Percentiles rank a stretch among this genome's conserved stretches.
Conservation (phyloP, 2,113 vertebrate genomes). For the Naja naja region DNA sequence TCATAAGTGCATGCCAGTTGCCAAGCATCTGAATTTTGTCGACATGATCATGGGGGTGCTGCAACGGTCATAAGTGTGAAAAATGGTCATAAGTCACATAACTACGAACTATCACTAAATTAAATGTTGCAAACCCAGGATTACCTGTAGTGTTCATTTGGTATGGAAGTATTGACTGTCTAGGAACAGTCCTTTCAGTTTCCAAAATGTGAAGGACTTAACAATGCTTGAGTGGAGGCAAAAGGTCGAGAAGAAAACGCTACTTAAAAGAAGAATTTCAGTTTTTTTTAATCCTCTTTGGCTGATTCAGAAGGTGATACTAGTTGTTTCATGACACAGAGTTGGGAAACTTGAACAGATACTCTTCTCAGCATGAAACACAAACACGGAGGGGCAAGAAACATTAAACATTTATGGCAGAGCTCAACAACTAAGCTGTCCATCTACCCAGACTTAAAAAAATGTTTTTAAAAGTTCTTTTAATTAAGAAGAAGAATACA, state of each 20-base stretch:
- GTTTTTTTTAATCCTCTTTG: slow-evolving; percentile 1
- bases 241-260: neutral
- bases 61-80: neutral
- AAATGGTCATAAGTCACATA: too few relatives aligned
- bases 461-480: neutral
- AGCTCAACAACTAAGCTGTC: neutral
- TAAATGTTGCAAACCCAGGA: neutral
- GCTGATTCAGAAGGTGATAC: slow-evolving; percentile 54
- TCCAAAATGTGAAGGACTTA: slow-evolving; percentile 4
- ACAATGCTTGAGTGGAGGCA: neutral
- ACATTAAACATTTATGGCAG: neutral
- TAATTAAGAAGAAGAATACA: neutral
- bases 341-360: slow-evolving; percentile 53
- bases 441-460: neutral
- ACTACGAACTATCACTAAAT: neutral
- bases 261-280: neutral
- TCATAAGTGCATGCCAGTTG: too few relatives aligned
- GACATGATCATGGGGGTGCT: neutral
- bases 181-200: slow-evolving; percentile 5
- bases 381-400: slow-evolving; percentile 37
- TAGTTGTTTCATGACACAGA: slow-evolving; percentile 47
- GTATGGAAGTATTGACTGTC: neutral
- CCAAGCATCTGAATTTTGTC: too few relatives aligned
- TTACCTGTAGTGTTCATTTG: too few relatives aligned
- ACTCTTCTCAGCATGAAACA: slow-evolving; percentile 55